A percentile compares a stretch with the other conserved stretches of the same genome.
Evolutionary conservation across 2,797 vertebrate genomes (phyloP).

Genomic region (Amblyraja radiata): DNA sequence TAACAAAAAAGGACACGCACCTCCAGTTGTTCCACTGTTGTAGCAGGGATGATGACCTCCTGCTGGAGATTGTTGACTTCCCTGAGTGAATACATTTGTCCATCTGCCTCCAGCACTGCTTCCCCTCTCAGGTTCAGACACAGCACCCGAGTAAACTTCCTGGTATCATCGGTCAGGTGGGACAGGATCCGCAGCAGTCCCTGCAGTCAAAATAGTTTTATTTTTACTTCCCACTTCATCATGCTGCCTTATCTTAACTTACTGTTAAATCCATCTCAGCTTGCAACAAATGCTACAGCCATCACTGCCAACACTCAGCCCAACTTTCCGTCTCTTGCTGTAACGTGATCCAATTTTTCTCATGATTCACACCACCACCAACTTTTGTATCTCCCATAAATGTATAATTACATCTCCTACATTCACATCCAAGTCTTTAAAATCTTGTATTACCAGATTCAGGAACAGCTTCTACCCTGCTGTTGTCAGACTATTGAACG

Average conservation of each 20-base stretch:
- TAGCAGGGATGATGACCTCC: slow-evolving; percentile 11
- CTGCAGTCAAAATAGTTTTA: background rate
- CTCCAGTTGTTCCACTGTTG: slow-evolving; percentile 17
- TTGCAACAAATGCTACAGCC: too few relatives aligned
- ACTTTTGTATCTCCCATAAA: too few relatives aligned
- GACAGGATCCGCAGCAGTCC: slow-evolving; percentile 25
- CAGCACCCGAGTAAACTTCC: slow-evolving; percentile 16
- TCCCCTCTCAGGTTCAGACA: slow-evolving; percentile 36
- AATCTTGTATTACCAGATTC: too few relatives aligned
- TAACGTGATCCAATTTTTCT: too few relatives aligned
- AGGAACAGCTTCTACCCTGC: too few relatives aligned
- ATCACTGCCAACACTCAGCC: too few relatives aligned
- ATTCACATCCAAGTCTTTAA: too few relatives aligned
- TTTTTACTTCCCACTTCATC: background rate
- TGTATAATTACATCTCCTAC: too few relatives aligned
- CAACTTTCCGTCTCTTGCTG: too few relatives aligned
- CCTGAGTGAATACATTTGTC: slow-evolving; percentile 24
- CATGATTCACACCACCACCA: too few relatives aligned
- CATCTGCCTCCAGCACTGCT: slow-evolving; percentile 22
- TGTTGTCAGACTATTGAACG: too few relatives aligned
- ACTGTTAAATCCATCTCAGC: background rate
- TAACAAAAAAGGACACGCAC: background rate
- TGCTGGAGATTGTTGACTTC: background rate
- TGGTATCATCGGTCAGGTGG: slow-evolving; percentile 17
- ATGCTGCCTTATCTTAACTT: background rate